These are phyloP conservation scores for Leucophenga maculata DNA, from an alignment of 2,888 invertebrate genomes.

Conservation along the genomic window DNA sequence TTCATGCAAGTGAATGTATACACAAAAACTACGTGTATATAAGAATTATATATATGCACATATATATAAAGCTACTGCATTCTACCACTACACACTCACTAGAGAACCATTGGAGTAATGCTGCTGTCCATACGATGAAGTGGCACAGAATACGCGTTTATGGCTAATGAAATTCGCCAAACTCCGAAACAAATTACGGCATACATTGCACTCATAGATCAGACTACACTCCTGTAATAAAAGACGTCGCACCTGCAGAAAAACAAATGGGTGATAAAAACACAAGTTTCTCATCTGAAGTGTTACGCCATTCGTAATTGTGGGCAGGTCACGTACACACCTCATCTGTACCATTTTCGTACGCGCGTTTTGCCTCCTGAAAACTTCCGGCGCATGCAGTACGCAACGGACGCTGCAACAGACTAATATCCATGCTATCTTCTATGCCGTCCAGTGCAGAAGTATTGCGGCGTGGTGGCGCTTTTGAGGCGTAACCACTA, in stretches of 20 bases:
- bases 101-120: constrained; percentile 50
- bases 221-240: constrained; percentile 89
- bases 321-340: constrained; percentile 66
- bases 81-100: constrained; percentile 53
- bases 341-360: constrained; percentile 84
- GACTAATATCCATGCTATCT: constrained; percentile 75
- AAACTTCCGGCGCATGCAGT: constrained; percentile 79
- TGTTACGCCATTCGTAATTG: constrained; percentile 49
- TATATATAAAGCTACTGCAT: constrained; percentile 49
- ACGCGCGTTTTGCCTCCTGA: constrained; percentile 80
- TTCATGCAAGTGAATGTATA: too few species aligned
- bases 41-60: too few species aligned
- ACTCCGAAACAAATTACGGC: constrained; percentile 88
- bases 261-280: constrained; percentile 14
- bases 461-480: too few species aligned
- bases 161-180: constrained; percentile 91
- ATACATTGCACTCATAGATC: constrained; percentile 91
- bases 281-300: neutral
- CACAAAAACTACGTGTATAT: too few species aligned
- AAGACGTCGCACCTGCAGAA: constrained; percentile 79
- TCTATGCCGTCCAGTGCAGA: constrained; percentile 40
- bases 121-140: constrained; percentile 69
- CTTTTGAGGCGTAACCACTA: too few species aligned
- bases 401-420: constrained; percentile 78
- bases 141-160: constrained; percentile 87